These are phyloP conservation scores for Mythimna lalbum DNA, from an alignment of 2,888 invertebrate species.

Conservation along the genomic window DNA sequence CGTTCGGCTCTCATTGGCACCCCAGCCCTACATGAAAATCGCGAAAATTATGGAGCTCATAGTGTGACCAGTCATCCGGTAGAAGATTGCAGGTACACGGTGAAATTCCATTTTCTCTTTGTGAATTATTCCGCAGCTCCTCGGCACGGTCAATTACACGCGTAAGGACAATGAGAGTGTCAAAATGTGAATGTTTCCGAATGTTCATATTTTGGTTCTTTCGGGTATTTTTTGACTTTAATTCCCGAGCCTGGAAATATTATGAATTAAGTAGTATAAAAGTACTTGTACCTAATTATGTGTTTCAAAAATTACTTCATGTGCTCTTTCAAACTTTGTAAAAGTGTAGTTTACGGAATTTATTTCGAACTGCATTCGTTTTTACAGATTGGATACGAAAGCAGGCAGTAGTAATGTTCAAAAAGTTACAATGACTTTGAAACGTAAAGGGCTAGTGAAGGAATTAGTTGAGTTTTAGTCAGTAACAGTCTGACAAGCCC, in stretches of 20 bases:
- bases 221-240: not conserved
- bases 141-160: constrained; percentile 55
- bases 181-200: constrained; percentile 39
- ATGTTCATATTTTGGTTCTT: constrained; percentile 17
- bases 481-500: too few relatives aligned
- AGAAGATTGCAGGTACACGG: constrained; percentile 68
- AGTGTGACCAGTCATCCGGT: constrained; percentile 70
- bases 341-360: not conserved
- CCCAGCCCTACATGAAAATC: constrained; percentile 56
- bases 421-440: too few relatives aligned
- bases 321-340: too few relatives aligned
- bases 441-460: too few relatives aligned
- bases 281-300: not conserved
- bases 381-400: not conserved
- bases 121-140: constrained; percentile 56
- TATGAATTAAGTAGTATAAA: not conserved
- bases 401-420: not conserved
- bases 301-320: not conserved
- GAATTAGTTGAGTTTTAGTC: too few relatives aligned
- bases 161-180: constrained; percentile 45
- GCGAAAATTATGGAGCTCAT: constrained; percentile 75
- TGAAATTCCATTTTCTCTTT: constrained; percentile 62
- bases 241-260: not conserved
- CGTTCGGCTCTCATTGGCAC: constrained; percentile 26
- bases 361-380: not conserved